Evolutionary conservation across 1,140 invertebrate genomes (phyloP).

Genomic region (Leptonema lineaticorne): DNA sequence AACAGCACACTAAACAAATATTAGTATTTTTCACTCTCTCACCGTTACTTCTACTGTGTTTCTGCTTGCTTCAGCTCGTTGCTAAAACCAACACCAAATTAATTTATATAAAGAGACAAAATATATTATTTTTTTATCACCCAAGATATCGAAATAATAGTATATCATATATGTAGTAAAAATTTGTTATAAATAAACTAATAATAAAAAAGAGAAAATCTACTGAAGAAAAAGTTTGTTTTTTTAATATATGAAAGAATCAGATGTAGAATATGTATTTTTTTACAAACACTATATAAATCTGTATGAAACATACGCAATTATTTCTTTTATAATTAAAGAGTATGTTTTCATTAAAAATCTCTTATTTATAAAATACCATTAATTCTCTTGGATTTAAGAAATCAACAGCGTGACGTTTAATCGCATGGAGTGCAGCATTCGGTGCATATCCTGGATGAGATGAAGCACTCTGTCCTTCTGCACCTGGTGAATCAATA

Average conservation of each 20-base stretch:
- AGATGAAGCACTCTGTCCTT: constrained; percentile 44
- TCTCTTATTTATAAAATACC: constrained; percentile 61
- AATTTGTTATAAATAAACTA: neutral
- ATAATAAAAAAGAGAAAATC: no score
- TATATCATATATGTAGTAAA: neutral
- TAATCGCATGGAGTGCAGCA: constrained; percentile 92
- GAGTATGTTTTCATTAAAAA: no score
- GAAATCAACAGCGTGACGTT: constrained; percentile 87
- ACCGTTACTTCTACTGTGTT: constrained; percentile 40
- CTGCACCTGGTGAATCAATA: constrained; percentile 32
- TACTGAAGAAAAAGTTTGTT: neutral
- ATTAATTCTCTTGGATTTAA: constrained; percentile 87
- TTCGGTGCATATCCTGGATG: constrained; percentile 73
- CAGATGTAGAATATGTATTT: neutral
- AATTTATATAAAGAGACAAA: constrained; percentile 10
- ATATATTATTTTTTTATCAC: neutral
- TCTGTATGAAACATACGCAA: neutral
- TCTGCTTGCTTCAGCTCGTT: constrained; percentile 40
- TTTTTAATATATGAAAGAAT: neutral
- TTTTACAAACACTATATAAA: neutral
- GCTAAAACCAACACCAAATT: constrained; percentile 42
- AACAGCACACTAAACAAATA: constrained; percentile 18
- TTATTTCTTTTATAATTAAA: neutral
- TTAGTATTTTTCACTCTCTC: constrained; percentile 29
- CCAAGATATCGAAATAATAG: neutral